Conservation (phyloP, 2,113 vertebrate genomes). For the Aptenodytes forsteri region DNA sequence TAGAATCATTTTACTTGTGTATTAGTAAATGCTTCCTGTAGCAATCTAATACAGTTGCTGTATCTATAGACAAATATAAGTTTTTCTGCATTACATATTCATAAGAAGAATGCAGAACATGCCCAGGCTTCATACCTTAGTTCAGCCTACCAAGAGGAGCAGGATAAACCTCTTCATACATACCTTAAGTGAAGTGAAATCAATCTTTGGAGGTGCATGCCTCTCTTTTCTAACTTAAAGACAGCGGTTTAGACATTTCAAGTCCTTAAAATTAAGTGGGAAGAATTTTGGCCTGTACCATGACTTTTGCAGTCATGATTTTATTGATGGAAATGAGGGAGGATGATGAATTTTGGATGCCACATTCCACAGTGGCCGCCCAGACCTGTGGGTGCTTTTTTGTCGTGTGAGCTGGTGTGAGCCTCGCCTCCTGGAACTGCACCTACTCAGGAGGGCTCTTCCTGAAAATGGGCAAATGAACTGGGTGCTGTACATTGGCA, state of each 20-base stretch:
- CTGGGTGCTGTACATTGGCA: neutral
- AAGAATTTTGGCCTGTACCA: neutral
- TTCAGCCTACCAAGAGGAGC: neutral
- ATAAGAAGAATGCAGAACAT: neutral
- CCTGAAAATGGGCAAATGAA: neutral
- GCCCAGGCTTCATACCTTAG: neutral
- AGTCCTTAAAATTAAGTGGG: neutral
- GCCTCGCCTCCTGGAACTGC: fast-evolving
- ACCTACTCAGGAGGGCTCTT: neutral
- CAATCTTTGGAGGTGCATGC: neutral
- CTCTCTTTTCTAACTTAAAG: neutral
- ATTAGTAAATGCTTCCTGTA: neutral
- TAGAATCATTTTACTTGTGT: neutral
- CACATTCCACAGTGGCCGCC: neutral
- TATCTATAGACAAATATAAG: neutral
- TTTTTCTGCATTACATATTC: neutral
- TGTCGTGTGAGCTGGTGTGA: neutral
- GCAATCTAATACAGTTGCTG: neutral
- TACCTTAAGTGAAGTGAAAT: neutral
- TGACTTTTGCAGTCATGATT: neutral
- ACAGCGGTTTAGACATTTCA: fast-evolving
- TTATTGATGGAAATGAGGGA: neutral
- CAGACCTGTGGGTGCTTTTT: neutral
- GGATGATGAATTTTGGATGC: neutral
- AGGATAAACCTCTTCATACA: neutral